Percentiles rank a stretch among this genome's conserved stretches.
phyloP scores from a whole-genome alignment of 1,140 invertebrate genomes.

The Gryon sp. region DNA sequence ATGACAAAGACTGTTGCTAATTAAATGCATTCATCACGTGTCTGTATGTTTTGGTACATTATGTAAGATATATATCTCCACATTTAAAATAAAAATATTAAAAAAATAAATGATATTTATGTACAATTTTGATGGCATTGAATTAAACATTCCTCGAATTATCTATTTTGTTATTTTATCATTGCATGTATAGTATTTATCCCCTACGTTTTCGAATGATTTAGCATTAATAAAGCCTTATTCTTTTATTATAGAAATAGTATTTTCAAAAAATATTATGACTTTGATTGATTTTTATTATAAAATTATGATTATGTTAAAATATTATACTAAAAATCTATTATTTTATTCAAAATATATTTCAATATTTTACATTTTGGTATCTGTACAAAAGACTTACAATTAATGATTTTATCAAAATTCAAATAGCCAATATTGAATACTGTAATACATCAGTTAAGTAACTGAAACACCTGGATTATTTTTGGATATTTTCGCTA shows the following conservation, averaged over 20 bases:
- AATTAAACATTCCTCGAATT: too few relatives aligned
- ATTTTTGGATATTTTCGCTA: slow-evolving; percentile 83
- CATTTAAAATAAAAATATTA: too few relatives aligned
- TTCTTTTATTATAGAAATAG: too few relatives aligned
- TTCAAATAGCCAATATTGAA: not conserved
- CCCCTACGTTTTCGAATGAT: too few relatives aligned
- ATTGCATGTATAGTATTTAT: too few relatives aligned
- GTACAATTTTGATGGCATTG: slow-evolving; percentile 22
- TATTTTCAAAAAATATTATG: too few relatives aligned
- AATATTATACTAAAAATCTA: not conserved
- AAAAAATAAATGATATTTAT: slow-evolving; percentile 52
- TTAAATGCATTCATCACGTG: slow-evolving; percentile 43
- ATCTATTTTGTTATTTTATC: too few relatives aligned
- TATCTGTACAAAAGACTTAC: not conserved
- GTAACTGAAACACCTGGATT: slow-evolving; percentile 65
- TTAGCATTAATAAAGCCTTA: too few relatives aligned
- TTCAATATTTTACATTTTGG: not conserved
- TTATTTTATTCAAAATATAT: slow-evolving; percentile 2
- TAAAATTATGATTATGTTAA: too few relatives aligned
- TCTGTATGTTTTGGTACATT: slow-evolving; percentile 47
- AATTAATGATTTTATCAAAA: not conserved
- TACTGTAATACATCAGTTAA: slow-evolving; percentile 21
- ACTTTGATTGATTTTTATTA: too few relatives aligned
- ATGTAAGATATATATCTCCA: slow-evolving; percentile 40
- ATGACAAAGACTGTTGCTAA: slow-evolving; percentile 77